Evolutionary conservation across 2,113 vertebrate species (phyloP).

Genomic region (Zeus faber): DNA sequence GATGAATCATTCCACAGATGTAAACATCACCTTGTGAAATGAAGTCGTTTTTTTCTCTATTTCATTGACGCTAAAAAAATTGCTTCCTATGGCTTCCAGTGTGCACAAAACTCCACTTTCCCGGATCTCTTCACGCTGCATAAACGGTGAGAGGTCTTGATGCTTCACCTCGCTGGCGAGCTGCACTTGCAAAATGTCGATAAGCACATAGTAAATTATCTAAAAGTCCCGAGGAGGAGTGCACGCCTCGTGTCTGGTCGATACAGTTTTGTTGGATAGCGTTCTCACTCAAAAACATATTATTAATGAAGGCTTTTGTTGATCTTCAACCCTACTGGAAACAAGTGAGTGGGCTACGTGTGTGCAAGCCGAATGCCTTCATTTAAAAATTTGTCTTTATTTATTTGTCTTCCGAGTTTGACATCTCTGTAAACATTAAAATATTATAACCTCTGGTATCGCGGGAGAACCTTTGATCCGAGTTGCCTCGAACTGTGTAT

Average conservation of each 20-base stretch:
- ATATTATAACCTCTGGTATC: no score
- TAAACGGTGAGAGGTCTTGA: constrained; percentile 4
- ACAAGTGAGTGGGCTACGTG: constrained; percentile 7
- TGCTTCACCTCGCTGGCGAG: neutral
- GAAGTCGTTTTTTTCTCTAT: neutral
- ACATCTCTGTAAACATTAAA: neutral
- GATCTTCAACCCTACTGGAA: constrained; percentile 21
- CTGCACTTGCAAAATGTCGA: constrained; percentile 45
- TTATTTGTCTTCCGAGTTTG: constrained; percentile 23
- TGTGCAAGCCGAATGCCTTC: constrained; percentile 32
- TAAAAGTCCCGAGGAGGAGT: constrained; percentile 33
- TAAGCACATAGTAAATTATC: constrained; percentile 46
- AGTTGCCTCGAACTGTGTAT: no score
- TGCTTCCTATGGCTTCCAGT: neutral
- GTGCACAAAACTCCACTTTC: neutral
- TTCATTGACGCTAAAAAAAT: neutral
- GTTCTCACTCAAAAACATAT: constrained; percentile 24
- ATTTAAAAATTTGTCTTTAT: neutral
- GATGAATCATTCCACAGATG: neutral
- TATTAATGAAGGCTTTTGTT: constrained; percentile 45
- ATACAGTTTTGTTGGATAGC: constrained; percentile 42
- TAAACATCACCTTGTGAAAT: neutral
- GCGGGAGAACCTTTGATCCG: no score
- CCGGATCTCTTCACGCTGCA: neutral
- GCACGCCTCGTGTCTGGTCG: constrained; percentile 40